Base-by-base conservation (phyloP, 2,113 vertebrate genomes). In the Neogale vison region DNA sequence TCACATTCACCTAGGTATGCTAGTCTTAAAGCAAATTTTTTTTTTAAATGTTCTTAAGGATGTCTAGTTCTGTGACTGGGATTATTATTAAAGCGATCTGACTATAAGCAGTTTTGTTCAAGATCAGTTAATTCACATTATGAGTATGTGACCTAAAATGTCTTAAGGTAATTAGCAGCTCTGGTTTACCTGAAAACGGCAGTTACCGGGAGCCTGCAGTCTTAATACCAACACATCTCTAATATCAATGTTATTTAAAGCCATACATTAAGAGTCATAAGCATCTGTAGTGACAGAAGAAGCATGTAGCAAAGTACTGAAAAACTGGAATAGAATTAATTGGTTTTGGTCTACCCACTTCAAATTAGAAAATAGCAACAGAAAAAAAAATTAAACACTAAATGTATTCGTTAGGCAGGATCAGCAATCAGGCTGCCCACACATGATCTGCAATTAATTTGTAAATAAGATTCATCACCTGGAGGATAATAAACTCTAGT, bases 231-330 rank as follows among this genome's bases (percentile, higher is more conserved):
- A 92, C 1, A 45, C 95, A 98, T 98, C 98, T 98, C 98, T 99
- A 98, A 98, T 99, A 99, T 98, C 96, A 4, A 98, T 98, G 98
- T 98, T 98, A 98, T 98, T 99, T 99, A 99, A 98, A 99, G 98
- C 96, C 98, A 98, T 98, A 98, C 98, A 88, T 97, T 98, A 98
- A 98, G 98, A 97, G 84, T 97, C 98, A 96, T 97, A 98, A 99
- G 98, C 98, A 98, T 98, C 98, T 98, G 98, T 98, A 98, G 97
- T 98, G 97, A 90, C 97, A 98, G 97, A 98, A 98, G 97, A 98
- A 98, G 98, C 97, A 98, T 36, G 98, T 93, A 98, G 98, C 92
- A 98, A 98, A 98, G 87, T 97, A 96, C 2, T 98, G 96, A 93
- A 97, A 97, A 98, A 97, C 97, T 97, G 97, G 98, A 97, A 98